Evolutionary conservation across 2,888 invertebrate species (phyloP).

Genomic region (Drosophila ochracea): DNA sequence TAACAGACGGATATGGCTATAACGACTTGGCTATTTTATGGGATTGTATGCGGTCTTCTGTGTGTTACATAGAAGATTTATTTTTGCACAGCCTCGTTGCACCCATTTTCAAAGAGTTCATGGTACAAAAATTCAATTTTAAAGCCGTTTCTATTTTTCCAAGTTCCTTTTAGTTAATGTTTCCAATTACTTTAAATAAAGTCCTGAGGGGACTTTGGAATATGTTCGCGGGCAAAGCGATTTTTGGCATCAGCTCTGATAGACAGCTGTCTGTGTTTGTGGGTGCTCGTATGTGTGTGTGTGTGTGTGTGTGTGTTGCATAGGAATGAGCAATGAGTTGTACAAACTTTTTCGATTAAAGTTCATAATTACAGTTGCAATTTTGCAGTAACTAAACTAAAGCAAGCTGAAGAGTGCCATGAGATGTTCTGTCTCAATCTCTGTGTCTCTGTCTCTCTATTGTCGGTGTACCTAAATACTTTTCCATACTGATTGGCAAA

Average conservation of each 20-base stretch:
- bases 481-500: constrained; percentile 72
- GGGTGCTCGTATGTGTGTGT: constrained; percentile 1
- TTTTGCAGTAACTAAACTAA: constrained; percentile 32
- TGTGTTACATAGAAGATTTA: neutral
- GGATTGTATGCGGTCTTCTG: neutral
- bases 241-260: constrained; percentile 49
- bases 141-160: neutral
- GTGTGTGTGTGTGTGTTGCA: constrained; percentile 14
- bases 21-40: neutral
- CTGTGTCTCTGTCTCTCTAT: constrained; percentile 1
- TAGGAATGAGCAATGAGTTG: constrained; percentile 74
- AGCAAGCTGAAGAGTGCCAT: constrained; percentile 5
- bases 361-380: constrained; percentile 78
- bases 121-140: neutral
- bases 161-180: neutral
- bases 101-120: neutral
- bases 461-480: constrained; percentile 31
- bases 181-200: constrained; percentile 24
- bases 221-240: constrained; percentile 25
- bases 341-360: constrained; percentile 79
- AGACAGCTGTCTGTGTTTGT: constrained; percentile 59
- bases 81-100: neutral
- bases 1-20: neutral
- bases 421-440: constrained; percentile 1
- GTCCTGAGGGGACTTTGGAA: constrained; percentile 6